Base-by-base conservation (phyloP, 2,113 vertebrate genomes). In the Coptodon bakossiorum region DNA sequence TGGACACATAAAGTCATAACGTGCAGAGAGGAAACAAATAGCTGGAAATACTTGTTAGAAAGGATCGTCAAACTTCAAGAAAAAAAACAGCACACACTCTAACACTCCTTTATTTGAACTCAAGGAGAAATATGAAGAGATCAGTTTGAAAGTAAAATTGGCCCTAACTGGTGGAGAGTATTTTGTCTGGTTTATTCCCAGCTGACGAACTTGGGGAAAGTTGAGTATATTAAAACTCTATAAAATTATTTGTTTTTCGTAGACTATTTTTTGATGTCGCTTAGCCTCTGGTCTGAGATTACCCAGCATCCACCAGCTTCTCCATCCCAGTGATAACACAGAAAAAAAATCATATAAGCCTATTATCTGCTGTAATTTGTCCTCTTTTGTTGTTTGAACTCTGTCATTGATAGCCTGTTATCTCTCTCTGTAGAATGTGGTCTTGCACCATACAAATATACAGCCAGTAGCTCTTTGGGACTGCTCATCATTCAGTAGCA, bases 11-110 rank as follows among this genome's bases (percentile, higher is more conserved):
- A 6, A 38, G 31, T 38, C 31, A 66, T 34, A 66, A 66, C 6
- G 6, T 66, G 61, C 61, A 29, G 6, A 61, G 14, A 8, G 61
- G 17, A 12, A 31, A 66, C 61, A 66, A 38, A 38, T 31, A 36
- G 31, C 1, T 36, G 4, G 31, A 5, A 61, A 6, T 0, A 2
- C 16, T 61, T 6, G 2, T 61, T 61, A 34, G 29, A 61, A 34
- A 61, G 5, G 16, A 34, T 34, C 6, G 16, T 61, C 29, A 0
- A 31, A 29, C 29, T 0, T 34, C 29, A 61, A 34, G 13, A 16
- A 0, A 0, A 4, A n/a, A 56, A 56, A 7, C 19, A 22, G 34
- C 10, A 38, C 61, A 66, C 34, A 66, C 61, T 66, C 34, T 36
- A 66, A 66, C 31, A 36, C 3, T 57, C 13, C 56, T 66, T 66